Percentiles rank a stretch among this genome's conserved stretches.
Conservation (phyloP, 2,113 vertebrate genomes). For the Coturnix japonica region DNA sequence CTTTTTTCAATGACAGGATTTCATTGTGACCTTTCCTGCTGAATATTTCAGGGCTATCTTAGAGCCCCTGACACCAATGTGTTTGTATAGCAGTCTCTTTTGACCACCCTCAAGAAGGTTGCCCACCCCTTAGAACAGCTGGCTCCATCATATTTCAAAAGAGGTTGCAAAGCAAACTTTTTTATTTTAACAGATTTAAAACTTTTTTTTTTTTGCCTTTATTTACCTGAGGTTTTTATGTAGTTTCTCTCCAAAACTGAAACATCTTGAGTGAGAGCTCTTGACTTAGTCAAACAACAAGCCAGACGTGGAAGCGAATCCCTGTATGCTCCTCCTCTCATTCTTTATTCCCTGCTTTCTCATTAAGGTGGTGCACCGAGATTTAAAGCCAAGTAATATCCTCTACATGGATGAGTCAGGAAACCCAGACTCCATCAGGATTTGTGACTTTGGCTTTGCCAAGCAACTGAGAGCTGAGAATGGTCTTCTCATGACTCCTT, state of each 20-base stretch:
- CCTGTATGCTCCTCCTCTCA: neutral
- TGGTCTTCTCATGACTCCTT: slow-evolving; percentile 94
- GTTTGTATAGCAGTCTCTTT: neutral
- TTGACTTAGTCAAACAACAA: neutral
- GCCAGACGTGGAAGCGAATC: neutral
- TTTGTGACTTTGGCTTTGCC: slow-evolving; percentile 94
- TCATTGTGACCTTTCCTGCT: neutral
- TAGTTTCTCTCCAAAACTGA: neutral
- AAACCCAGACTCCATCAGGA: slow-evolving; percentile 90
- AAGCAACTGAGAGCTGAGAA: slow-evolving; percentile 95
- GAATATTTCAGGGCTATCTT: neutral
- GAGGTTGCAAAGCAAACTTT: neutral
- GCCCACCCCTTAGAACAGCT: neutral
- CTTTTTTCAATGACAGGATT: neutral
- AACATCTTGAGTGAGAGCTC: neutral
- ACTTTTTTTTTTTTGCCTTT: neutral
- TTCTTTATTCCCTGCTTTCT: neutral
- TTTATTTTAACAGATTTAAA: neutral
- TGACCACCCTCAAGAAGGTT: neutral
- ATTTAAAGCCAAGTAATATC: slow-evolving; percentile 96
- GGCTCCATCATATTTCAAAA: neutral
- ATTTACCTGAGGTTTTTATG: neutral
- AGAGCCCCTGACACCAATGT: neutral
- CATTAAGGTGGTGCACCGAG: slow-evolving; percentile 92
- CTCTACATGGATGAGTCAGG: slow-evolving; percentile 92